Conservation (phyloP, 1,140 invertebrate species). For the Drosophila melanogaster region Release_6_plus_ISO1_MT NT_037436.4:1237501-1238000, state of each 20-base stretch:
- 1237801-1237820: constrained; percentile 55
- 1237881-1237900: constrained; percentile 53
- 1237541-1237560: constrained; percentile 59
- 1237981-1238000: constrained; percentile 58
- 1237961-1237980: constrained; percentile 35
- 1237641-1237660: constrained; percentile 57
- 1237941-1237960: constrained; percentile 70
- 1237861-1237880: constrained; percentile 86
- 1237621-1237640: constrained; percentile 61
- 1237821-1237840: constrained; percentile 80
- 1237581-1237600: constrained; percentile 57
- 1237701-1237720: constrained; percentile 36
- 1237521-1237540: constrained; percentile 41
- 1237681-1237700: constrained; percentile 7
- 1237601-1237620: constrained; percentile 50
- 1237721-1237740: constrained; percentile 32
- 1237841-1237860: constrained; percentile 86
- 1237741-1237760: constrained; percentile 50
- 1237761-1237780: constrained; percentile 50
- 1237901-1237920: constrained; percentile 60
- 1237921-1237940: constrained; percentile 59
- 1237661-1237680: constrained; percentile 38
- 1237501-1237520: constrained; percentile 71
- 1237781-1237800: constrained; percentile 55
- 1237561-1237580: constrained; percentile 42